Conservation (phyloP, 2,888 invertebrate genomes). For the Ophraella communa region DNA sequence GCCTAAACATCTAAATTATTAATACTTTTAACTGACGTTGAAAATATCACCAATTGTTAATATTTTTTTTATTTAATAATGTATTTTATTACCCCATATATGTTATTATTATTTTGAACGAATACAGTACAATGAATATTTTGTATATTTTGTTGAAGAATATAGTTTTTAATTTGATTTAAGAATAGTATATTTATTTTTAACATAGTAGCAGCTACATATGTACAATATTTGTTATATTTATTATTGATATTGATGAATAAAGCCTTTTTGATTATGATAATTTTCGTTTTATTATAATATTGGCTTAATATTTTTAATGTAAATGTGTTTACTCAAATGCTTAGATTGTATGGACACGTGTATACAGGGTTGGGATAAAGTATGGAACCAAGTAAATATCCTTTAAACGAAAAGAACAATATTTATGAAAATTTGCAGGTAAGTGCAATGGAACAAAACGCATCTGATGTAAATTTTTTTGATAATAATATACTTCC, state of each 20-base stretch:
- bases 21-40: neutral
- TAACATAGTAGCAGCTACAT: constrained; percentile 44
- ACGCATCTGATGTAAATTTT: no score
- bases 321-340: no score
- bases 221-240: constrained; percentile 53
- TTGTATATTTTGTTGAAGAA: constrained; percentile 55
- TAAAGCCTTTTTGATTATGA: constrained; percentile 45
- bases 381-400: no score
- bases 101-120: constrained; percentile 44
- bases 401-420: no score
- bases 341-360: no score
- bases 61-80: constrained; percentile 5
- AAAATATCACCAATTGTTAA: neutral
- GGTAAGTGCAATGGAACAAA: no score
- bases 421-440: no score
- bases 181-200: constrained; percentile 49
- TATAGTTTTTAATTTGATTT: constrained; percentile 17
- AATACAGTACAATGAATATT: constrained; percentile 57
- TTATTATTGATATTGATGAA: constrained; percentile 47
- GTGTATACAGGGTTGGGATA: no score
- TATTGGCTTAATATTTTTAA: no score
- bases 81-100: constrained; percentile 1
- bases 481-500: no score
- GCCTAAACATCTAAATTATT: no score
- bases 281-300: constrained; percentile 25